Percentiles rank a stretch among this genome's conserved stretches.
phyloP scores from a whole-genome alignment of 2,113 vertebrate species.

The Acanthochromis polyacanthus region DNA sequence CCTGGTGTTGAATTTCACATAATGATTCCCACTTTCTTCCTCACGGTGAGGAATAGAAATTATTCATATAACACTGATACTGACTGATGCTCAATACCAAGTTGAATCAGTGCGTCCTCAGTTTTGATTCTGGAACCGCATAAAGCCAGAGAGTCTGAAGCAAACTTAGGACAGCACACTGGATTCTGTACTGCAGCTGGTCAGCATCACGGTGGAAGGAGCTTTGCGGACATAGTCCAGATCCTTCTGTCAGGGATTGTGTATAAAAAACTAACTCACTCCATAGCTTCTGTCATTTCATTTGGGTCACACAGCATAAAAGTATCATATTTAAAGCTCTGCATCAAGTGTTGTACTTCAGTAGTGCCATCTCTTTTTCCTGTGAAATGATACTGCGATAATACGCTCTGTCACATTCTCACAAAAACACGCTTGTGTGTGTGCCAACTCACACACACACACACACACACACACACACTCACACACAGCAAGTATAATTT shows the following conservation, averaged over 20 bases:
- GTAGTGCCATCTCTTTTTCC: slow-evolving; percentile 7
- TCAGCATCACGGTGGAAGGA: not conserved
- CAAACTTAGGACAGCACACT: not conserved
- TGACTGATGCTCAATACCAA: too few relatives aligned
- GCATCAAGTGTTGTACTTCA: slow-evolving; percentile 1
- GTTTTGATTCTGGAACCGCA: too few relatives aligned
- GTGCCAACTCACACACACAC: not conserved
- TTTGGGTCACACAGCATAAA: not conserved
- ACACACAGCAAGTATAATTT: slow-evolving; percentile 18
- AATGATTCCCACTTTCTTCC: too few relatives aligned
- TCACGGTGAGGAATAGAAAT: too few relatives aligned
- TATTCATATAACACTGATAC: too few relatives aligned
- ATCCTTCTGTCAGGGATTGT: not conserved
- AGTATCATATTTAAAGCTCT: slow-evolving; percentile 13
- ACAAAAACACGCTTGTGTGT: not conserved
- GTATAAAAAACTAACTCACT: not conserved
- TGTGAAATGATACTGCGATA: slow-evolving; percentile 26
- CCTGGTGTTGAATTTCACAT: too few relatives aligned
- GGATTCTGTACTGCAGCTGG: not conserved
- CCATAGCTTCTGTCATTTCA: slow-evolving; percentile 1
- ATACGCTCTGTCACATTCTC: slow-evolving; percentile 30
- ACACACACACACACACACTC: slow-evolving; percentile 13
- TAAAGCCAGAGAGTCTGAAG: too few relatives aligned
- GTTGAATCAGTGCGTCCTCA: too few relatives aligned
- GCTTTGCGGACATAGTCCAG: not conserved